Base-by-base conservation (phyloP, 2,888 invertebrate species). In the Patella pellucida region DNA sequence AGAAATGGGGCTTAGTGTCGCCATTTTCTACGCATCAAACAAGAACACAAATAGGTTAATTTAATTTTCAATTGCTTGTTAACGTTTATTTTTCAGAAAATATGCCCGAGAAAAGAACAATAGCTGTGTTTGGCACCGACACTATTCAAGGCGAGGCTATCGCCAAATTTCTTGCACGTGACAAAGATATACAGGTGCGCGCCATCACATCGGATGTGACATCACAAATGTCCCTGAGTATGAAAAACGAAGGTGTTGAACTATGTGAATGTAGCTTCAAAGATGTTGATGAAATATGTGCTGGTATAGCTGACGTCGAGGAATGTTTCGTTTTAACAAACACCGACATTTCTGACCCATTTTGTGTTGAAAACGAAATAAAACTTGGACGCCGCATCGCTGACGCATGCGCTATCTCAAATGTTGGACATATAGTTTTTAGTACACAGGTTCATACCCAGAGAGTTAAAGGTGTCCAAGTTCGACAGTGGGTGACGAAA, bases 401-500 rank as follows among this genome's bases (percentile, higher is more conserved):
- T 3, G 84, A 89, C 56, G 88, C 86, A 50, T 88, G 88, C 76
- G 77, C 74, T 69, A 62, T 75, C 2, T 82, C 80, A 4, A 79
- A 80, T 3, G 82, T 89, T 51, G 73, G 78, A 1, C 88, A 89
- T 73, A 85, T 89, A 11, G 79, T 89, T 11, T 87, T 84, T 78
- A 85, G 86, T 79, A 89, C 89, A 19, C 86, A 89, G 75, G 80
- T 88, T 31, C 83, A 87, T 76, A 86, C 87, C 1, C 81, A 84
- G 52, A 73, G 81, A 50, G 82, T 86, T n/a, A 83, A 84, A 23
- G 87, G 88, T 1, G 81, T 87, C 14, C 79, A 84, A 75, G 88
- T 85, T 7, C 81, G 86, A 3, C 87, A 89, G 78, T 82, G 89
- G 76, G 88, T 88, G 72, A 86, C 88, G 23, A 89, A 89, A 81